phyloP scores from a whole-genome alignment of 2,797 vertebrate genomes.

The Masticophis lateralis region DNA sequence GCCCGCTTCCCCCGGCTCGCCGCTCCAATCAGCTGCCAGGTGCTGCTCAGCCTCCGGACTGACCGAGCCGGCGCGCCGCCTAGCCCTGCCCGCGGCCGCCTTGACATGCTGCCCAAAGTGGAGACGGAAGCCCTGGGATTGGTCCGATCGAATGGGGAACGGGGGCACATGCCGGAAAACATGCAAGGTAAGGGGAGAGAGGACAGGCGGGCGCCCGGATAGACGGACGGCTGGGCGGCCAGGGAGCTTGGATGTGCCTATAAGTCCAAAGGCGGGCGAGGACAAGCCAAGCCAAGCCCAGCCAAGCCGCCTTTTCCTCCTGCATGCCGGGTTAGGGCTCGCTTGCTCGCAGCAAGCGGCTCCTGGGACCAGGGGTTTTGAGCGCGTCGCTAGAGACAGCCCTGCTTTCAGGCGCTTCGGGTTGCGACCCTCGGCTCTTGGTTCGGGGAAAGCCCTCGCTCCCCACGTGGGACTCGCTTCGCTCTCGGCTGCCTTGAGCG shows the following conservation, averaged over 20 bases:
- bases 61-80: slow-evolving; percentile 22
- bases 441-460: no score
- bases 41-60: slow-evolving; percentile 76
- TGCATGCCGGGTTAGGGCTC: not conserved
- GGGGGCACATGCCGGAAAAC: slow-evolving; percentile 92
- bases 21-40: slow-evolving; percentile 78
- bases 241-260: not conserved
- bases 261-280: not conserved
- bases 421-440: no score
- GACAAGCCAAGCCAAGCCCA: not conserved
- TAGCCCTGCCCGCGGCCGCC: slow-evolving; percentile 79
- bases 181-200: slow-evolving; percentile 88
- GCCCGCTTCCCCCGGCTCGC: slow-evolving; percentile 14
- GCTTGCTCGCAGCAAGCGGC: not conserved
- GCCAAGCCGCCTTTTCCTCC: not conserved
- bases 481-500: not conserved
- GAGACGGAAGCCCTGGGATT: slow-evolving; percentile 94
- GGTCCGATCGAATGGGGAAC: slow-evolving; percentile 93
- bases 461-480: not conserved
- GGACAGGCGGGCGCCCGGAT: not conserved
- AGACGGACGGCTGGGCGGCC: not conserved
- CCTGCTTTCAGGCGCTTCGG: not conserved
- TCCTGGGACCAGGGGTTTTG: not conserved
- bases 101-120: slow-evolving; percentile 98
- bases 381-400: not conserved